Evolutionary conservation across 1,140 invertebrate species (phyloP), one percentile per base, ranked within the genome.

Genomic region (Caligus rogercresseyi): DNA sequence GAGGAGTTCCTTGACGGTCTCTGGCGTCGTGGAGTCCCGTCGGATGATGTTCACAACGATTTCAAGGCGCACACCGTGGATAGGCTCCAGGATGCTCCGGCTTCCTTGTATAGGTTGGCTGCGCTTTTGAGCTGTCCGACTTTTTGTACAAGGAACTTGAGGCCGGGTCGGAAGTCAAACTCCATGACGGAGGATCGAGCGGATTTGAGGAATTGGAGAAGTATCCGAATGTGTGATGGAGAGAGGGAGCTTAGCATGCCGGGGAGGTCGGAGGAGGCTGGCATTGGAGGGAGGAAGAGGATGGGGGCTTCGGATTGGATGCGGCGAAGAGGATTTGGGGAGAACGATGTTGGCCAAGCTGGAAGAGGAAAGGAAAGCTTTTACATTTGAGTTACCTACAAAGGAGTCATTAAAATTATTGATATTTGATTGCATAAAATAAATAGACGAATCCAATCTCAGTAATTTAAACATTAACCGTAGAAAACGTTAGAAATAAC

Each of bases 121-220:
- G 89, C 87, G 67, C 86, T 80, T 43, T 86, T 84, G 61, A 90
- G 78, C 68, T 86, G 85, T 0, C 84, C 86, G 0, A 94, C 89
- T 77, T 93, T 94, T 73, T 94, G 89, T 53, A 92, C 81, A 3
- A 94, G 77, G 71, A 94, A 93, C 72, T 94, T 94, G 4, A 95
- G 73, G 0, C 89, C 89, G 0, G 90, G 89, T 18, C 89, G 79
- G 4, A 79, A 77, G 71, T 95, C 89, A 72, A 94, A 93, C 68
- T 87, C 85, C 68, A 84, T 77, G 0, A 89, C 84, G 26, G 85
- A 78, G 18, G 78, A 78, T 69, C 87, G 87, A 1, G 87, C 89
- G 26, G 86, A 76, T 64, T 89, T 82, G 52, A 93, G 75, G 69
- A 83, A 85, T 67, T 83, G 80, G 23, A 93, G 72, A 52, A 94